Percentiles rank a stretch among this genome's conserved stretches.
These are phyloP conservation scores for Gallinago undulata DNA, from an alignment of 2,113 vertebrate species.

Conservation along the genomic window DNA sequence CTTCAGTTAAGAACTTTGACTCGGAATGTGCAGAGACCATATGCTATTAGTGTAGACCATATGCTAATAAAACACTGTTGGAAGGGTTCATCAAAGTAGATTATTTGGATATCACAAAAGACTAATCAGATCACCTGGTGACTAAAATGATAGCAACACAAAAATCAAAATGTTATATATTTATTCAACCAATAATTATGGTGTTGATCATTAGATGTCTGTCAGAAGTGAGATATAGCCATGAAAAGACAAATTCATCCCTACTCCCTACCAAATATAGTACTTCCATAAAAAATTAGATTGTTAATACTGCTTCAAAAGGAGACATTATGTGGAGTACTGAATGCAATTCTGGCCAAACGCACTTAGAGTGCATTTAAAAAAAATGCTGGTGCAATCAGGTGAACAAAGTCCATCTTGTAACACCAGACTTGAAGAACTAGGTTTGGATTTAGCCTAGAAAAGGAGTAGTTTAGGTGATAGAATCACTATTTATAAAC, in stretches of 20 bases:
- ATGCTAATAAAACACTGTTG: neutral
- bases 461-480: neutral
- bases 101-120: neutral
- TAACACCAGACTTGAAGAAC: neutral
- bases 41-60: neutral
- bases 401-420: neutral
- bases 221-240: neutral
- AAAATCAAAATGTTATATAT: neutral
- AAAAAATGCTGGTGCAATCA: neutral
- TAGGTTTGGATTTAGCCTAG: neutral
- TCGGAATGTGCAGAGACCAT: neutral
- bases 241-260: neutral
- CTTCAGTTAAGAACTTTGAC: neutral
- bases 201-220: neutral
- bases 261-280: neutral
- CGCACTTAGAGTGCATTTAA: neutral
- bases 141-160: neutral
- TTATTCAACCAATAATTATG: neutral
- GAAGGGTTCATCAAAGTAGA: neutral
- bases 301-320: neutral
- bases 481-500: neutral
- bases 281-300: neutral
- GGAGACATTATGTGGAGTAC: neutral
- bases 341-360: neutral
- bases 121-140: neutral